These are phyloP conservation scores for Diabrotica balteata DNA, from an alignment of 2,888 invertebrate species.

Conservation along the genomic window DNA sequence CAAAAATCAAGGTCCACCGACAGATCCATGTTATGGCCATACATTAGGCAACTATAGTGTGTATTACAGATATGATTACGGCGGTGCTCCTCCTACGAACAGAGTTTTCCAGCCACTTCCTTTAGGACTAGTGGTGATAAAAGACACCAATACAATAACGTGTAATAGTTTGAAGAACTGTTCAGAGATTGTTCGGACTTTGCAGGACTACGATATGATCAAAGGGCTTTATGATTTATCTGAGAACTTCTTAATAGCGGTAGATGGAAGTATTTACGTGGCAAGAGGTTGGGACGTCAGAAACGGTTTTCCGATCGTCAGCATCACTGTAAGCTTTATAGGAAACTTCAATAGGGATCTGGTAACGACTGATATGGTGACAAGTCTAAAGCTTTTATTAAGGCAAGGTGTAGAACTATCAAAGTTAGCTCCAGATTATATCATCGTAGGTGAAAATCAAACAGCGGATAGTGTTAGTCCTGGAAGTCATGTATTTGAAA, in stretches of 20 bases:
- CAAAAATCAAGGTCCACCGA: too few relatives aligned
- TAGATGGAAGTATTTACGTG: slow-evolving; percentile 65
- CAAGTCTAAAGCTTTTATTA: slow-evolving; percentile 60
- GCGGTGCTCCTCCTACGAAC: slow-evolving; percentile 57
- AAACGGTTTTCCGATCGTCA: slow-evolving; percentile 61
- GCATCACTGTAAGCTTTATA: slow-evolving; percentile 62
- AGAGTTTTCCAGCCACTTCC: slow-evolving; percentile 16
- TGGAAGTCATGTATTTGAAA: slow-evolving; percentile 61
- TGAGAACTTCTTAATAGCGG: slow-evolving; percentile 62
- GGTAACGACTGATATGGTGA: slow-evolving; percentile 59
- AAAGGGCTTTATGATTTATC: slow-evolving; percentile 44
- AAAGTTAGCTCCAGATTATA: slow-evolving; percentile 60
- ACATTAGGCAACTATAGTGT: slow-evolving; percentile 23
- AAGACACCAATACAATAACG: slow-evolving; percentile 62
- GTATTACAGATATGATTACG: slow-evolving; percentile 61
- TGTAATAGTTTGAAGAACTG: slow-evolving; percentile 60
- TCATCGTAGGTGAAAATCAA: slow-evolving; percentile 64
- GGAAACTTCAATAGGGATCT: slow-evolving; percentile 60
- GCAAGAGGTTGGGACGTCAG: slow-evolving; percentile 64
- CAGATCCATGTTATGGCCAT: background rate
- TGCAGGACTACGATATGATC: slow-evolving; percentile 56
- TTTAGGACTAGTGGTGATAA: slow-evolving; percentile 56
- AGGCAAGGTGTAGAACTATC: slow-evolving; percentile 58
- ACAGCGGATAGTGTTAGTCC: slow-evolving; percentile 61
- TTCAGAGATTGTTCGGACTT: slow-evolving; percentile 61